Base-by-base conservation (phyloP, 2,888 invertebrate genomes). In the Parnassius smintheus region DNA sequence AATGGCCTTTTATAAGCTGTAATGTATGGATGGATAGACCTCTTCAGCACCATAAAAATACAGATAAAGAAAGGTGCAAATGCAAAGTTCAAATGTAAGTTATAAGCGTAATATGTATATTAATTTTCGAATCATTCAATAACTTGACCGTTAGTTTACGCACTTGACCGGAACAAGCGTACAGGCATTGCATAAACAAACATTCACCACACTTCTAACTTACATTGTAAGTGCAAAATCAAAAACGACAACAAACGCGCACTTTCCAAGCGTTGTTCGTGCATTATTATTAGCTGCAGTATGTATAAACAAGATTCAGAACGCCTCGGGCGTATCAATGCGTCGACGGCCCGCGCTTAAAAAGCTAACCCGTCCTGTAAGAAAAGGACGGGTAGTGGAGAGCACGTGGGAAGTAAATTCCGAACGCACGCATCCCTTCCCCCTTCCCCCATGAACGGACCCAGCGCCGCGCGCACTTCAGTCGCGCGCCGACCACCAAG, bases 321-420 rank as follows among this genome's bases (percentile, higher is more conserved):
- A 80, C 82, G 85, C 86, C 85, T 83, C 77, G 79, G 84, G 82
- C 86, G 79, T 88, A 88, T 88, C 87, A 86, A 88, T 88, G 88
- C 88, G 88, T 86, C 81, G 82, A 79, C 82, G 82, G 80, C 76
- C 80, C 80, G 80, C 75, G 84, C 85, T 86, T 88, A 82, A 90
- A 91, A 91, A 89, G 88, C 88, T 83, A 89, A 90, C 90, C 88
- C 89, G 87, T 88, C 88, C 89, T 76, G 86, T 76, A 83, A 85
- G 88, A 88, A 85, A 86, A 85, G 86, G 91, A 88, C 83, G 86
- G 86, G 73, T 75, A 80, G 75, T 81, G 64, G 63, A 57, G 78
- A 85, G 85, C 90, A 91, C 91, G 90, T 91, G 91, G 91, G 90
- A 88, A 88, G 90, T 85, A 86, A 85, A 91, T 91, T 91, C 91